Conservation (phyloP, 1,140 invertebrate genomes). For the Prorops nasuta region DNA sequence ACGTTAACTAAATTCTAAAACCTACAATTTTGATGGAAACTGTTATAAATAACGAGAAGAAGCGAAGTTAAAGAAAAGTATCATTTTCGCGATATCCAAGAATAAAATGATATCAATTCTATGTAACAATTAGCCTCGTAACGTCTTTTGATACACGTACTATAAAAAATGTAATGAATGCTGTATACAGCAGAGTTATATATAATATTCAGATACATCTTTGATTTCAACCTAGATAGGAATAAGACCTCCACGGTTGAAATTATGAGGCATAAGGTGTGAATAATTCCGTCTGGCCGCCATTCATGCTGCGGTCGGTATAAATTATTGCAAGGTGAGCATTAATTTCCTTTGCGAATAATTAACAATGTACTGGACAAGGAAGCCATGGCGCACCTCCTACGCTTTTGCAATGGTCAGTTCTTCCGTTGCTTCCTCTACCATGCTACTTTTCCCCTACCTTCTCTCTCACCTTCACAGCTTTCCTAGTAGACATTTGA, state of each 20-base stretch:
- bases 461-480: neutral
- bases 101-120: no score
- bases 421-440: slow-evolving; percentile 16
- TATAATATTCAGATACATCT: no score
- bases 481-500: slow-evolving; percentile 33
- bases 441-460: neutral
- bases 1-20: no score
- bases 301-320: slow-evolving; percentile 37
- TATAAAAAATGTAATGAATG: no score
- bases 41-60: no score
- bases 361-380: slow-evolving; percentile 43
- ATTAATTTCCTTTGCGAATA: slow-evolving; percentile 51
- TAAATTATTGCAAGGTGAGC: slow-evolving; percentile 42
- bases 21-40: no score
- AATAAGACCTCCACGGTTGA: slow-evolving; percentile 9
- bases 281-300: slow-evolving; percentile 42
- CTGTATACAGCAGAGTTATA: no score
- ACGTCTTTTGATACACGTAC: no score
- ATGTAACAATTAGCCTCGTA: no score
- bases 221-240: no score
- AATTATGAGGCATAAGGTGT: slow-evolving; percentile 28
- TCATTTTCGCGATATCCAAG: no score
- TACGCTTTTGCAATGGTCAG: slow-evolving; percentile 35
- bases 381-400: slow-evolving; percentile 29
- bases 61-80: no score